These are phyloP conservation scores for Brachionus sp. DNA, from an alignment of 1,140 invertebrate genomes.

Conservation along the genomic window DNA sequence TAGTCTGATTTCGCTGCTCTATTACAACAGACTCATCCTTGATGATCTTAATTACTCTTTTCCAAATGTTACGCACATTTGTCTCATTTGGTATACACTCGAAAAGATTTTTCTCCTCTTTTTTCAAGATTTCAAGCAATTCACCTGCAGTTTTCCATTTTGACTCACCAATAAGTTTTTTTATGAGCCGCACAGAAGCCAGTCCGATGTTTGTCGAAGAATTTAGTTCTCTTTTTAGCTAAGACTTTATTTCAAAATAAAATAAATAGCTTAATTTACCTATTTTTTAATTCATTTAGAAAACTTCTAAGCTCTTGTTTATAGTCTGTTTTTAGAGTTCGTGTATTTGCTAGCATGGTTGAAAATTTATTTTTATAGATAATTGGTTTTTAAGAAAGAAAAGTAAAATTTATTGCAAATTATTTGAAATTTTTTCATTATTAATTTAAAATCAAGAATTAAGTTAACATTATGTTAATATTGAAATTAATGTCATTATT, in stretches of 20 bases:
- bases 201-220: constrained; percentile 6
- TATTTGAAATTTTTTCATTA: constrained; percentile 20
- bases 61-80: constrained; percentile 23
- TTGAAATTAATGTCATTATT: neutral
- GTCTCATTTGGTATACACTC: constrained; percentile 18
- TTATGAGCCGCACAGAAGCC: constrained; percentile 2
- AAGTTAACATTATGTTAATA: neutral
- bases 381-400: neutral
- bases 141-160: constrained; percentile 38
- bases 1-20: neutral
- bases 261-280: neutral
- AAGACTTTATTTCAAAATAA: neutral
- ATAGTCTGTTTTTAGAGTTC: neutral
- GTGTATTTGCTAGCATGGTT: neutral
- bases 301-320: constrained; percentile 2
- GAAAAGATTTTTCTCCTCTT: neutral
- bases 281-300: constrained; percentile 7
- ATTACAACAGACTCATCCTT: constrained; percentile 20
- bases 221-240: neutral
- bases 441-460: too few species aligned
- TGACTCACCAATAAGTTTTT: constrained; percentile 45
- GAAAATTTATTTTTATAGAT: neutral
- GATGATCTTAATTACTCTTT: constrained; percentile 33
- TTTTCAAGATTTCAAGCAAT: constrained; percentile 7
- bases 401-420: constrained; percentile 10